Evolutionary conservation across 2,797 vertebrate genomes (phyloP).

Genomic region (Petrocephalus schoutedeni): DNA sequence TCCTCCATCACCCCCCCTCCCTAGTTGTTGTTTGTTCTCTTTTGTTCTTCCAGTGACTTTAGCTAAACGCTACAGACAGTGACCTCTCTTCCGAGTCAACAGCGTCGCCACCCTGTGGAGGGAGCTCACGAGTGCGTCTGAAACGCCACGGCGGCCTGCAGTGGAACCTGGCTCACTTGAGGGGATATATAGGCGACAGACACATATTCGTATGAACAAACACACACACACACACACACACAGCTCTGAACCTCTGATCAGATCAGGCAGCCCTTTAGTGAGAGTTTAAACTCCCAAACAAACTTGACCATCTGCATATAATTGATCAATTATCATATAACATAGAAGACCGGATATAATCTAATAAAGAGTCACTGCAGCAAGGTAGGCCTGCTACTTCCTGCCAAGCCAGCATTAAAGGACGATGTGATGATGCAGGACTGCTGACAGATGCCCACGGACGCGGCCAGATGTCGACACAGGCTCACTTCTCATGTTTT

Average conservation of each 20-base stretch:
- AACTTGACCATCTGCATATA: neutral
- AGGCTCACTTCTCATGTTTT: constrained; percentile 19
- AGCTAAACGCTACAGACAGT: neutral
- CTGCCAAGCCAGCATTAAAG: neutral
- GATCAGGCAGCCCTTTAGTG: neutral
- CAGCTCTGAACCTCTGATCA: neutral
- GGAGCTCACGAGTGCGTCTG: neutral
- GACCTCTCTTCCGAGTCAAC: neutral
- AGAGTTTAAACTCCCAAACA: neutral
- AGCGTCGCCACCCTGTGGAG: neutral
- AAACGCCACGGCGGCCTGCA: neutral
- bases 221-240: neutral
- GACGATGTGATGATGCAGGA: neutral
- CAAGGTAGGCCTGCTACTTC: neutral
- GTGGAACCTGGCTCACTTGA: neutral
- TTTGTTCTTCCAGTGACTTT: constrained; percentile 10
- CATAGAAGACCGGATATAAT: neutral
- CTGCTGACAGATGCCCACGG: constrained; percentile 27
- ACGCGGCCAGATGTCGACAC: constrained; percentile 35
- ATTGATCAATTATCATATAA: neutral
- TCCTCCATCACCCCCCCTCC: neutral
- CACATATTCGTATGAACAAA: neutral
- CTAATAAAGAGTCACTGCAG: neutral
- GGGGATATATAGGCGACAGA: neutral
- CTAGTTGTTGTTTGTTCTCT: neutral